These are phyloP conservation scores for Masticophis lateralis DNA, from an alignment of 2,797 vertebrate genomes.

Conservation along the genomic window DNA sequence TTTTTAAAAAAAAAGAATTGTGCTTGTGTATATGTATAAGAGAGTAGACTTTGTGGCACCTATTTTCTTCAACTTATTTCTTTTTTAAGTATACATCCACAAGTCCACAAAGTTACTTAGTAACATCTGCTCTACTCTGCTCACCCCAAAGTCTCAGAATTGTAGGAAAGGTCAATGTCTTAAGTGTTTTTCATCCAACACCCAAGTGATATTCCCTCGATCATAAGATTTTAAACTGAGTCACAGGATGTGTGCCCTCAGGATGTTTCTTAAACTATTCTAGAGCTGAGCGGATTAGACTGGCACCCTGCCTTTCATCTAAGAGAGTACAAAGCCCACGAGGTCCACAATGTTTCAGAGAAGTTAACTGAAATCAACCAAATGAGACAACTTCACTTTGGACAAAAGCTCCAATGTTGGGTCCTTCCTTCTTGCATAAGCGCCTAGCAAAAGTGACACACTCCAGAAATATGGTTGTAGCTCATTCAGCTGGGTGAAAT, in stretches of 20 bases:
- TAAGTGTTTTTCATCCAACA: slow-evolving; percentile 50
- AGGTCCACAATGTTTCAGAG: slow-evolving; percentile 61
- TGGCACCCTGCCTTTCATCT: slow-evolving; percentile 58
- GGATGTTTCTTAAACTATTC: slow-evolving; percentile 61
- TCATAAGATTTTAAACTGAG: slow-evolving; percentile 65
- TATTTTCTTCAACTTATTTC: background rate
- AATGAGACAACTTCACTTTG: slow-evolving; percentile 59
- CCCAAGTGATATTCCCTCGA: slow-evolving; percentile 63
- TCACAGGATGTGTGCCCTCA: slow-evolving; percentile 66
- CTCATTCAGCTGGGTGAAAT: background rate
- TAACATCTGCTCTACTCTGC: background rate
- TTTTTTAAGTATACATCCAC: background rate
- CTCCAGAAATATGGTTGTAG: background rate
- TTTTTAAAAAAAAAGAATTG: too few species aligned
- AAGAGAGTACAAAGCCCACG: slow-evolving; percentile 52
- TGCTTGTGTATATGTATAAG: background rate
- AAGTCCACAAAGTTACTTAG: background rate
- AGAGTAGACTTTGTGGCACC: background rate
- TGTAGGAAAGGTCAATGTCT: slow-evolving; percentile 57
- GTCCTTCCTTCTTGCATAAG: slow-evolving; percentile 43
- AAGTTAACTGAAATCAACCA: slow-evolving; percentile 66
- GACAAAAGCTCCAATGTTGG: slow-evolving; percentile 33
- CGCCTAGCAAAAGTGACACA: background rate
- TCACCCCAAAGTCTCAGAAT: slow-evolving; percentile 31
- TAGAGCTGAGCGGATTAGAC: slow-evolving; percentile 66